Evolutionary conservation across 2,113 vertebrate genomes (phyloP).

Genomic region (Corythaeola cristata): DNA sequence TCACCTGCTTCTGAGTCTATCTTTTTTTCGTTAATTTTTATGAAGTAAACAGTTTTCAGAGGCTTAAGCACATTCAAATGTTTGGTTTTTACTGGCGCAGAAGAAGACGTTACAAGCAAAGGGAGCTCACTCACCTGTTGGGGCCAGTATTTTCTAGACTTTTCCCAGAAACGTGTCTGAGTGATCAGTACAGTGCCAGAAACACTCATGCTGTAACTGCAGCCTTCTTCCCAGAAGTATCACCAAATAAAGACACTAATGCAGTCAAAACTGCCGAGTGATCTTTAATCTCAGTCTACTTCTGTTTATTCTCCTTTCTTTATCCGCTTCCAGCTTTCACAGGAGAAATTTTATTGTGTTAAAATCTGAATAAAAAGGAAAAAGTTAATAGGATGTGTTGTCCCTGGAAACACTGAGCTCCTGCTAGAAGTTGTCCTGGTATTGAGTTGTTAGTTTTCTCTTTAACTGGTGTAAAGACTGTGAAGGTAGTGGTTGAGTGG

Average conservation of each 20-base stretch:
- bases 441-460: not conserved
- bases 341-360: not conserved
- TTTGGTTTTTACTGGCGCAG: slow-evolving; percentile 12
- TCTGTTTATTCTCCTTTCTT: not conserved
- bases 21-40: not conserved
- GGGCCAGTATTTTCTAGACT: not conserved
- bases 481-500: not conserved
- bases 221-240: slow-evolving; percentile 24
- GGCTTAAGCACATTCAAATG: not conserved
- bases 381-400: not conserved
- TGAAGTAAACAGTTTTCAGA: slow-evolving; percentile 14
- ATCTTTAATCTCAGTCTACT: not conserved
- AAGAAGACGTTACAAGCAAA: not conserved
- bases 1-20: not conserved
- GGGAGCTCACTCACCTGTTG: not conserved
- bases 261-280: not conserved
- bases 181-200: slow-evolving; percentile 30
- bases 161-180: slow-evolving; percentile 28
- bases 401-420: not conserved
- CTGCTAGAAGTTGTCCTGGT: not conserved
- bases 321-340: not conserved
- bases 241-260: not conserved
- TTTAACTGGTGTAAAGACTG: not conserved
- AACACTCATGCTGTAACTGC: not conserved
- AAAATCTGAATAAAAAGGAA: not conserved